phyloP scores from a whole-genome alignment of 2,888 invertebrate species.

The Drosophila atripex region DNA sequence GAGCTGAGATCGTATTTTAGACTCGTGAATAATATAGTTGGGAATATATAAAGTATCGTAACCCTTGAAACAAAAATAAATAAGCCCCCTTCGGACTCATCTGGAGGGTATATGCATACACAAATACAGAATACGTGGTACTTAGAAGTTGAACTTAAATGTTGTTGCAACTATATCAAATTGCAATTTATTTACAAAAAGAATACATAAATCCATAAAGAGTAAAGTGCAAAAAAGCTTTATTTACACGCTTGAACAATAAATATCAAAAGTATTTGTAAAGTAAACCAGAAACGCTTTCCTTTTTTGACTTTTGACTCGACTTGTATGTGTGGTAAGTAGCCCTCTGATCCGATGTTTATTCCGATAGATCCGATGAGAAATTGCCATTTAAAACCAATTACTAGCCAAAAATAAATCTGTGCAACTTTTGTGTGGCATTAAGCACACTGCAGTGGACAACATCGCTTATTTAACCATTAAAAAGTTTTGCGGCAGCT shows the following conservation, averaged over 20 bases:
- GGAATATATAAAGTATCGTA: slow-evolving; percentile 8
- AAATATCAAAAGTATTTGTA: slow-evolving; percentile 49
- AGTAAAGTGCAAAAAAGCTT: slow-evolving; percentile 66
- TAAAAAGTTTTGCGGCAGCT: slow-evolving; percentile 52
- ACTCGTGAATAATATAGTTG: slow-evolving; percentile 12
- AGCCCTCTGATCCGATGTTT: not conserved
- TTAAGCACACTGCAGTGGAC: slow-evolving; percentile 36
- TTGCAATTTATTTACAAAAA: slow-evolving; percentile 51
- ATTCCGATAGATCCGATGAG: not conserved
- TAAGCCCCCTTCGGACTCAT: not conserved
- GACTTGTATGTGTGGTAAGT: slow-evolving; percentile 3
- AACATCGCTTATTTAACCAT: slow-evolving; percentile 57
- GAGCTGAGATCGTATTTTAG: slow-evolving; percentile 32
- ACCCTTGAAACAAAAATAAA: slow-evolving; percentile 1
- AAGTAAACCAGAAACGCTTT: slow-evolving; percentile 12
- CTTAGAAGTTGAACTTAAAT: slow-evolving; percentile 39
- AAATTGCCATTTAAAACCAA: slow-evolving; percentile 25
- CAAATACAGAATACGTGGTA: slow-evolving; percentile 24
- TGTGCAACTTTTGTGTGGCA: slow-evolving; percentile 6
- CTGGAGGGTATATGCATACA: slow-evolving; percentile 11
- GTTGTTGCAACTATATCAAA: slow-evolving; percentile 42
- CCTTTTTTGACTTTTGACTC: slow-evolving; percentile 6
- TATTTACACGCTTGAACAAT: slow-evolving; percentile 68
- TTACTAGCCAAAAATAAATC: slow-evolving; percentile 22
- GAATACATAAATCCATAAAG: slow-evolving; percentile 47